Conservation (phyloP, 2,797 vertebrate genomes). For the Lindbergichthys nudifrons region DNA sequence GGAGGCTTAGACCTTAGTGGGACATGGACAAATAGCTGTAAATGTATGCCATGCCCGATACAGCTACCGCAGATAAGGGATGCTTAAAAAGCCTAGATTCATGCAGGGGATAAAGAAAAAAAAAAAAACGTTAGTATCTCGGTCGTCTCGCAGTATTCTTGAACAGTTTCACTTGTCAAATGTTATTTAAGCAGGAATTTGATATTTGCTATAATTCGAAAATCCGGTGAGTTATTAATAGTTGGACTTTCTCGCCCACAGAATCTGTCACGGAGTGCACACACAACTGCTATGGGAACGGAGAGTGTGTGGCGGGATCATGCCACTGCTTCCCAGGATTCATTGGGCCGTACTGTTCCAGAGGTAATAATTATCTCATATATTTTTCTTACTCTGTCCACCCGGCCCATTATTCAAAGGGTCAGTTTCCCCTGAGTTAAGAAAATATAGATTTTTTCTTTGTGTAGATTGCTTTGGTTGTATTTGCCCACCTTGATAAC, state of each 20-base stretch:
- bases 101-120: background rate
- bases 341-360: slow-evolving; percentile 96
- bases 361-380: slow-evolving; percentile 86
- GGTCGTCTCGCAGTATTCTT: slow-evolving; percentile 32
- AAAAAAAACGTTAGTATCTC: slow-evolving; percentile 12
- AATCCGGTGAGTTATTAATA: slow-evolving; percentile 64
- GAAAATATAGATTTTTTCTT: background rate
- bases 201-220: slow-evolving; percentile 46
- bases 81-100: slow-evolving; percentile 47
- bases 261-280: slow-evolving; percentile 97
- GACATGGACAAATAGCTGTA: slow-evolving; percentile 72
- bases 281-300: slow-evolving; percentile 97
- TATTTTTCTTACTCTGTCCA: slow-evolving; percentile 11
- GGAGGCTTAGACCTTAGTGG: slow-evolving; percentile 77
- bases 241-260: slow-evolving; percentile 69
- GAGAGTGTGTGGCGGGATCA: slow-evolving; percentile 96
- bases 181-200: slow-evolving; percentile 35
- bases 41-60: slow-evolving; percentile 65
- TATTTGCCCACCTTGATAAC: too few species aligned
- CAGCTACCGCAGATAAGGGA: slow-evolving; percentile 53
- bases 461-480: background rate
- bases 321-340: slow-evolving; percentile 99
- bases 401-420: slow-evolving; percentile 20
- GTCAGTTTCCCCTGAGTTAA: background rate
- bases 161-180: slow-evolving; percentile 49